Evolutionary conservation across 2,888 invertebrate genomes (phyloP), one percentile per base, ranked within the genome.

Genomic region (Diaphora mendica): DNA sequence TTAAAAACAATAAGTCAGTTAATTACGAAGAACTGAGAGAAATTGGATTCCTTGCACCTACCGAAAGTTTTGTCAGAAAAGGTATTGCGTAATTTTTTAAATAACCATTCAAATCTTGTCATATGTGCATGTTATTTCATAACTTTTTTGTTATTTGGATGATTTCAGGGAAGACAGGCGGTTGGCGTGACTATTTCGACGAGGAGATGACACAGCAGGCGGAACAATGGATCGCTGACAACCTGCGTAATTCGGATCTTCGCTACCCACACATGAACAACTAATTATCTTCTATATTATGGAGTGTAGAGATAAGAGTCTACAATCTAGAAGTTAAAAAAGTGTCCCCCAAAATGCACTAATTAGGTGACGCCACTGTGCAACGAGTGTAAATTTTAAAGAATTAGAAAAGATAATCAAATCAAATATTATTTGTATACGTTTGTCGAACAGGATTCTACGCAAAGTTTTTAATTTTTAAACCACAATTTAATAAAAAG

Each of bases 141-240:
- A 3, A 7, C 13, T n/a, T 44, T 20, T 48, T 64, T 64, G 23
- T 17, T 26, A 13, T 30, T 26, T 11, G 1, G 11, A 55, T 55
- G 51, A n/a, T 62, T 5, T 1, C 33, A 82, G 82, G 82, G 5
- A 79, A 79, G n/a, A 7, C 70, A 0, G 82, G 80, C 1, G 78
- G 96, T 42, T 97, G 97, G 97, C 96, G 95, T 71, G 96, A 96
- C 15, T 96, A 97, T 82, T 97, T 97, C 85, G 96, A 96, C 35
- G 94, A 96, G 8, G 96, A 97, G 82, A 94, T 98, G 82, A 95
- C 95, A 70, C 88, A 91, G 66, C 92, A 96, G 79, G 97, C 97
- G 15, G 96, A 98, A 77, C 85, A 93, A 55, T 97, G 97, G 97
- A 97, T 97, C 48, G 89, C 91, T 13, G 92, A 96, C 67, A 96